These are phyloP conservation scores for Motacilla alba DNA, from an alignment of 2,113 vertebrate species.

Conservation along the genomic window DNA sequence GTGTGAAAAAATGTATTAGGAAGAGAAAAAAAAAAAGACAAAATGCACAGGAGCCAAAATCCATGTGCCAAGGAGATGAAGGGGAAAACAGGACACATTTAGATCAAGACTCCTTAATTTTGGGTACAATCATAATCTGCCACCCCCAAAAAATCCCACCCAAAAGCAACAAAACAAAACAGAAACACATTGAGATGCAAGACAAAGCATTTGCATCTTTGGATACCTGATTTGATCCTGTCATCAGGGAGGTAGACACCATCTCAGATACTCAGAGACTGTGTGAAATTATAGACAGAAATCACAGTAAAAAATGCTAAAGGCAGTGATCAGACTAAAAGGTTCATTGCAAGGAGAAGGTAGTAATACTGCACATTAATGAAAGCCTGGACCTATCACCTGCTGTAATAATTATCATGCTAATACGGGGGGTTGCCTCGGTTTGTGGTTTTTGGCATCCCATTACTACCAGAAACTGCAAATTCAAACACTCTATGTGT, in stretches of 20 bases:
- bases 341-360: slow-evolving; percentile 29
- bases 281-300: background rate
- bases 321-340: slow-evolving; percentile 24
- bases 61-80: background rate
- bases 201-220: background rate
- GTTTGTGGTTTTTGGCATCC: slow-evolving; percentile 38
- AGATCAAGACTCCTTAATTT: background rate
- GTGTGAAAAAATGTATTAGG: background rate
- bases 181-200: background rate
- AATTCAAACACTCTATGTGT: background rate
- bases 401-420: slow-evolving; percentile 39
- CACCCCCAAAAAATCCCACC: accelerated
- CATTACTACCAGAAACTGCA: slow-evolving; percentile 8
- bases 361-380: slow-evolving; percentile 2
- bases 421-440: background rate
- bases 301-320: background rate
- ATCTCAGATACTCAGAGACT: background rate
- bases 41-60: background rate
- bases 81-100: background rate
- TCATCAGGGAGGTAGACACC: background rate
- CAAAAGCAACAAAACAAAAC: background rate
- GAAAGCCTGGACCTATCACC: slow-evolving; percentile 44
- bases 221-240: background rate
- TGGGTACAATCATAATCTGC: background rate
- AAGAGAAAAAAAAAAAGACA: background rate